phyloP scores from a whole-genome alignment of 1,140 invertebrate genomes.

The Delia radicum region DNA sequence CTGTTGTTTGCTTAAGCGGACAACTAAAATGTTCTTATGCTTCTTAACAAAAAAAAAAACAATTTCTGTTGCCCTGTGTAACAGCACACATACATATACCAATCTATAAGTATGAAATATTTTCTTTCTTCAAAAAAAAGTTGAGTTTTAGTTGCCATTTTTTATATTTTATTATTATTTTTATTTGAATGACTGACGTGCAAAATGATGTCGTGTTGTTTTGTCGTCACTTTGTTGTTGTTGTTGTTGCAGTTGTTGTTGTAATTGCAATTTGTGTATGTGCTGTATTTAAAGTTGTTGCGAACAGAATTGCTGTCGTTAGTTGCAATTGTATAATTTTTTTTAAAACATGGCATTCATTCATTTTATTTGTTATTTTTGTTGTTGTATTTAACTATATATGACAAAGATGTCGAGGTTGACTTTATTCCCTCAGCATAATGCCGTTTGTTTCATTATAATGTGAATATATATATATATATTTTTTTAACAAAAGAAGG shows the following conservation, averaged over 20 bases:
- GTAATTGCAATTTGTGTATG: constrained; percentile 4
- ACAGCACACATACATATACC: neutral
- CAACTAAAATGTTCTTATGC: too few relatives aligned
- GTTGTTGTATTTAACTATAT: neutral
- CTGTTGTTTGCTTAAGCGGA: too few relatives aligned
- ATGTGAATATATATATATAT: too few relatives aligned
- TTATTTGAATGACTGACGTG: constrained; percentile 23
- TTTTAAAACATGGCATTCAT: neutral
- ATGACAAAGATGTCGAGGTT: neutral
- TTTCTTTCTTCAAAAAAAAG: neutral
- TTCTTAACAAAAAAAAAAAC: neutral
- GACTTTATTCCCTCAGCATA: neutral
- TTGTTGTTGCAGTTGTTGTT: neutral
- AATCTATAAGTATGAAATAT: neutral
- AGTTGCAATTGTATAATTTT: neutral
- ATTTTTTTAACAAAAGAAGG: too few relatives aligned
- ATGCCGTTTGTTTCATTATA: neutral
- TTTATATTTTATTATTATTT: neutral
- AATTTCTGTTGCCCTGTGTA: neutral
- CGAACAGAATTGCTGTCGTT: neutral
- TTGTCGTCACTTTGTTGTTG: constrained; percentile 22
- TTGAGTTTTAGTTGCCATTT: constrained; percentile 10
- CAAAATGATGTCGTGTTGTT: constrained; percentile 27
- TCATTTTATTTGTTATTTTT: neutral
- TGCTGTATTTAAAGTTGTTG: neutral